Evolutionary conservation across 2,888 invertebrate species (phyloP).

Genomic region (Anarsia innoxiella): DNA sequence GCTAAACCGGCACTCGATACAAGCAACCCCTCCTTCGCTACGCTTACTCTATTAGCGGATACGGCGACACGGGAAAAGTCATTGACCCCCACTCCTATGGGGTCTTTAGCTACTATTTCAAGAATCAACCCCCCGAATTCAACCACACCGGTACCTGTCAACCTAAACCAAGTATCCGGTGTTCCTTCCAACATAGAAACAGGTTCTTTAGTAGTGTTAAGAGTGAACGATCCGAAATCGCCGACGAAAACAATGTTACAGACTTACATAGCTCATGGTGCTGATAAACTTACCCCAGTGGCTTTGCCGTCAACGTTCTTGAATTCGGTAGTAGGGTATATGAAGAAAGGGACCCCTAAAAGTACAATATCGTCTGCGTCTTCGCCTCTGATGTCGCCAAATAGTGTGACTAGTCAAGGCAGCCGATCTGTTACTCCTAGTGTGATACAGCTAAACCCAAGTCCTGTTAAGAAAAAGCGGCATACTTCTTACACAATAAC

Average conservation of each 20-base stretch:
- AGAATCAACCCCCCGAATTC: constrained; percentile 18
- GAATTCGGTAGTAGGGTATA: constrained; percentile 56
- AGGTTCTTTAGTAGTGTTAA: constrained; percentile 58
- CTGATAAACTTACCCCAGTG: constrained; percentile 48
- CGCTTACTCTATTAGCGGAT: constrained; percentile 20
- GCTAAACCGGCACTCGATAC: background rate
- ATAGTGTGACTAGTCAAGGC: constrained; percentile 44
- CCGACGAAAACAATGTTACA: constrained; percentile 63
- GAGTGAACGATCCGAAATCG: constrained; percentile 56
- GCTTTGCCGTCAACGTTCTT: constrained; percentile 47
- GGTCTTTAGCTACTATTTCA: constrained; percentile 21
- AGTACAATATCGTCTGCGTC: constrained; percentile 46
- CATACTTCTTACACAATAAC: constrained; percentile 57
- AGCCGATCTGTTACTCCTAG: constrained; percentile 34
- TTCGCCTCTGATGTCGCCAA: constrained; percentile 59
- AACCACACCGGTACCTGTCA: constrained; percentile 18
- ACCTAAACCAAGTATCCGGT: constrained; percentile 21
- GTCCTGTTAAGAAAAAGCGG: constrained; percentile 43
- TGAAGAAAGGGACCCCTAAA: constrained; percentile 51
- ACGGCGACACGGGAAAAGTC: constrained; percentile 13
- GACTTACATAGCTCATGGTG: constrained; percentile 54
- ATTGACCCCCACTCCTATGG: too few species aligned
- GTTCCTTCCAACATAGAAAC: constrained; percentile 52
- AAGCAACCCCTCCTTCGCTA: constrained; percentile 22
- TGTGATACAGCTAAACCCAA: constrained; percentile 34